Base-by-base conservation (phyloP, 2,888 invertebrate genomes). In the Sthenelais limicola region DNA sequence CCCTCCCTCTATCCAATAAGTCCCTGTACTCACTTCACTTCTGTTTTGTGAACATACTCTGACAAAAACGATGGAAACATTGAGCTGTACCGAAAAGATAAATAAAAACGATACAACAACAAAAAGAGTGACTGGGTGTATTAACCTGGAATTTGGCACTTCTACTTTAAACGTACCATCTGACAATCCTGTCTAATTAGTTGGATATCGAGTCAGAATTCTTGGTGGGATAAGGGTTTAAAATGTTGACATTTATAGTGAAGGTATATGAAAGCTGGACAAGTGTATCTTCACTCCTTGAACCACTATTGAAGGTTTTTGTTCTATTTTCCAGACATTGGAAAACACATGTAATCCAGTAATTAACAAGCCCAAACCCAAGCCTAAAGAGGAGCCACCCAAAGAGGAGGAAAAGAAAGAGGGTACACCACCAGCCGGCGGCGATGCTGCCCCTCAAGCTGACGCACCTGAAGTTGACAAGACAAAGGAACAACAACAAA, bases 311-410 rank as follows among this genome's bases (percentile, higher is more conserved):
- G 9, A 18, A 52, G 21, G 9, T 15, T 9, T 52, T 70, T 24
- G 49, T 48, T 62, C 38, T 76, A 54, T 81, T 83, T 76, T 85
- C 24, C 80, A 91, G 90, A 82, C 86, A 21, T 87, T 92, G 79
- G 91, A 92, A 76, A 88, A 83, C 38, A 84, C 87, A 26, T 90
- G 91, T 52, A 85, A 84, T 72, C 93, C 95, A 5, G 93, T 97
- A 78, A 89, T 97, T 77, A 95, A 93, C 88, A 96, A 96, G 87
- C 94, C 95, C 69, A 95, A 95, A 88, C 97, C 97, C 7, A 95
- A 95, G 88, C 97, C 97, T 7, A 95, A 95, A 88, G 97, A 96
- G 12, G 95, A 96, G 88, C 88, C 88, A 30, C 87, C 87, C 32
- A 84, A 85, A 73, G 84, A 84, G 4, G 82, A 84, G n/a, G 81